These are phyloP conservation scores for Dichetophora obliterata DNA, from an alignment of 2,888 invertebrate species.

Conservation along the genomic window DNA sequence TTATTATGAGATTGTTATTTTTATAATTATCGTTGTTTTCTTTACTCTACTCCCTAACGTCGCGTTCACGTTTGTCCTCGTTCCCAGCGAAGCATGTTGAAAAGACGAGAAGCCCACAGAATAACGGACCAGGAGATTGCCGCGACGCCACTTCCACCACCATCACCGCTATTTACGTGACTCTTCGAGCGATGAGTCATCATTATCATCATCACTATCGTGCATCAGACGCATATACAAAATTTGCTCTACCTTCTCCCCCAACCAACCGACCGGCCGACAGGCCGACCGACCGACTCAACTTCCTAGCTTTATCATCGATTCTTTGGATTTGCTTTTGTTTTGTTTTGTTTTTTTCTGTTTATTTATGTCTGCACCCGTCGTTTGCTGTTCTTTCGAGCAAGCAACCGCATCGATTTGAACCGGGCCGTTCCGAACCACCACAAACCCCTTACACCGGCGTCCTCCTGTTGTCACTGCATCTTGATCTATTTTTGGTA, in stretches of 20 bases:
- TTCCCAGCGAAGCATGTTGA: slow-evolving; percentile 48
- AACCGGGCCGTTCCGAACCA: neutral
- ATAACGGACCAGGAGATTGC: slow-evolving; percentile 16
- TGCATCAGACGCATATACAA: slow-evolving; percentile 11
- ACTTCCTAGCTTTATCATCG: neutral
- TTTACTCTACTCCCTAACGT: slow-evolving; percentile 30
- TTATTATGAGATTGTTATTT: slow-evolving; percentile 33
- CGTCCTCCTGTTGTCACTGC: slow-evolving; percentile 31
- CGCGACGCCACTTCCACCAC: slow-evolving; percentile 6
- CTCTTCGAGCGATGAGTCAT: slow-evolving; percentile 31
- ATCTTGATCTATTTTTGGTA: slow-evolving; percentile 41
- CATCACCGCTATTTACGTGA: neutral
- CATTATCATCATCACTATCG: neutral
- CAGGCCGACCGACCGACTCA: neutral
- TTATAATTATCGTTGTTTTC: slow-evolving; percentile 31
- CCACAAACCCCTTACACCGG: slow-evolving; percentile 8
- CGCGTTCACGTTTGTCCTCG: slow-evolving; percentile 55
- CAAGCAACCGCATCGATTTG: neutral
- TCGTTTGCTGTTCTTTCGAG: neutral
- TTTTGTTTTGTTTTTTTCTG: slow-evolving; percentile 50
- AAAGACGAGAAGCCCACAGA: slow-evolving; percentile 20
- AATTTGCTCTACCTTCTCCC: slow-evolving; percentile 4
- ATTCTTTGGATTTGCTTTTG: neutral
- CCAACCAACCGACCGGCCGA: neutral
- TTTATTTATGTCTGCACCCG: slow-evolving; percentile 21